Evolutionary conservation across 2,797 vertebrate species (phyloP), one percentile per base, ranked within the genome.

Genomic region (Clarias laeviceps): DNA sequence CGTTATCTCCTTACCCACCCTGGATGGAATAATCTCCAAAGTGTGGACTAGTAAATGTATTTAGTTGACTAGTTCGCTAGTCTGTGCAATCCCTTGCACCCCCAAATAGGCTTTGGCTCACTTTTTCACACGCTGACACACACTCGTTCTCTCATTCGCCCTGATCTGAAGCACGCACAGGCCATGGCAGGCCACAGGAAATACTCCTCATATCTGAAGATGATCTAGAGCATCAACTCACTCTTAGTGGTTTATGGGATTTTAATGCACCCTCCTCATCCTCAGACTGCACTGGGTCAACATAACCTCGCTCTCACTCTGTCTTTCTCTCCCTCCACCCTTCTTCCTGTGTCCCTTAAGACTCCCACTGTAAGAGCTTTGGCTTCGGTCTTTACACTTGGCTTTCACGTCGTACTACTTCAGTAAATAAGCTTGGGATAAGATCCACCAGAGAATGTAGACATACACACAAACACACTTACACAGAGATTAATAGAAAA

Each of bases 201-300:
- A 94, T 94, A 94, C 93, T 95, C 93, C 93, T 93, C 94, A 3
- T 94, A 95, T 95, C 95, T 95, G 93, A 92, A 93, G 91, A 91
- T 95, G 90, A 92, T 94, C 93, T 91, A 91, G 89, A 94, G 93
- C 91, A 93, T 93, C 93, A 94, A 93, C 93, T 94, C 91, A 90
- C 93, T 92, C 90, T 45, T 92, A 92, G 91, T 84, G 90, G 89
- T 88, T 92, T 93, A 93, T 93, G 91, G 91, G 90, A 89, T 93
- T 91, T 93, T 90, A 92, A 92, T 91, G 87, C 91, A 90, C 88
- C 85, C 91, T 90, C 34, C 76, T 79, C 50, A 15, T 76, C 78
- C 56, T 81, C 17, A 3, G 80, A 59, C 61, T 32, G n/a, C 12
- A 59, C 79, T 62, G 72, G 76, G 82, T 86, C 73, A 81, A 57